Base-by-base conservation (phyloP, 2,113 vertebrate genomes). In the Acanthochromis polyacanthus region DNA sequence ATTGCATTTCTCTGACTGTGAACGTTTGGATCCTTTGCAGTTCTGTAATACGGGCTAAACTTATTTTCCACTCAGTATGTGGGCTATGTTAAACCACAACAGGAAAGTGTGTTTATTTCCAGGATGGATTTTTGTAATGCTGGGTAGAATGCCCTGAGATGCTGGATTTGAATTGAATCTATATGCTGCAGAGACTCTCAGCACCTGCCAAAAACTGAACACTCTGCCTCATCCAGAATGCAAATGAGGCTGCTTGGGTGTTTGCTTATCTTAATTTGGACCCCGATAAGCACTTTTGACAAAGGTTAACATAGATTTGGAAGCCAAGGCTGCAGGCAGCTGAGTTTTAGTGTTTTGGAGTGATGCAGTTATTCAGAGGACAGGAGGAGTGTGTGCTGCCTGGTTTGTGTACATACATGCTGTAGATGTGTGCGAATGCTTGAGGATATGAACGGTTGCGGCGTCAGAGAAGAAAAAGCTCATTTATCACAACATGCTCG, bases 401-500 rank as follows among this genome's bases (percentile, higher is more conserved):
- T 55, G 51, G 65, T 48, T 83, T 78, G 66, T 71, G 38, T 64
- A 61, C 12, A 11, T 48, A 23, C 30, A 30, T 59, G 40, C 17
- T 9, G 19, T 9, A 22, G 25, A 7, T 51, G 38, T 56, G 46
- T 51, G 58, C 67, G 36, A 25, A 48, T 36, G 40, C 30, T 7
- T 50, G 58, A 78, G 64, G 80, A 20, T 51, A 60, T 77, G 48
- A 77, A 53, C 1, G 55, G 38, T 14, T 48, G 43, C 19, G 69
- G 69, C 72, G 78, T 72, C 75, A 14, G 63, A 45, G 30, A 72
- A 75, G 58, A 67, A 83, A 85, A 86, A 88, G 74, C 88, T 80
- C 48, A 92, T 93, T 91, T 75, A 90, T 93, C 92, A 93, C 67
- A 78, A 51, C 88, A 55, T 70, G 84, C 78, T 75, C 64, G 32